phyloP scores from a whole-genome alignment of 1,140 invertebrate genomes.

The Drosophila carrolli region DNA sequence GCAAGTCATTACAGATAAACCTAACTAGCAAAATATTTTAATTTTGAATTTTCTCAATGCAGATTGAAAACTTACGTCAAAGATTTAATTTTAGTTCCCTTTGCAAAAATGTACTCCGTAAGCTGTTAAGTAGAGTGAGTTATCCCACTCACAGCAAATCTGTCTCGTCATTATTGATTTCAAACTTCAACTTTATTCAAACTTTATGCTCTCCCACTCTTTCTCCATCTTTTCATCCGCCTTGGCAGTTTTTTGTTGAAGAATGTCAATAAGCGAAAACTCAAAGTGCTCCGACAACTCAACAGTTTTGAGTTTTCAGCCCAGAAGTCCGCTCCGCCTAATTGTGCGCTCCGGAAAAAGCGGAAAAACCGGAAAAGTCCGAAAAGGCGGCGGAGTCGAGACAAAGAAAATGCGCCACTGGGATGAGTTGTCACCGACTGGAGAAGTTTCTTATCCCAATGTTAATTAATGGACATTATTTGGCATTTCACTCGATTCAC shows the following conservation, averaged over 20 bases:
- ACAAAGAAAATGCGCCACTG: conserved; percentile 10
- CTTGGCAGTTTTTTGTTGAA: conserved; percentile 16
- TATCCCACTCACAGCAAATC: not conserved
- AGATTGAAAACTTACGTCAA: not conserved
- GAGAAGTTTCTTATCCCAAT: conserved; percentile 51
- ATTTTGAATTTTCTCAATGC: not conserved
- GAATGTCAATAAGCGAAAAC: conserved; percentile 39
- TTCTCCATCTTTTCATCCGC: not conserved
- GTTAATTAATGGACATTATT: conserved; percentile 72
- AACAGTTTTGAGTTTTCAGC: conserved; percentile 38
- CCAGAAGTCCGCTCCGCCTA: conserved; percentile 29
- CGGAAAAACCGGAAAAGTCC: conserved; percentile 6
- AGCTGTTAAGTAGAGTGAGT: not conserved
- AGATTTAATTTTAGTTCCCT: not conserved
- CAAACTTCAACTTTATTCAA: conserved; percentile 21
- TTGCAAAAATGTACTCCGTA: not conserved
- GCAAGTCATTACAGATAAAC: too few species aligned
- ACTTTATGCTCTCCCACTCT: conserved; percentile 14
- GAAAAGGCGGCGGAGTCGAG: not conserved
- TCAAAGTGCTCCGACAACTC: conserved; percentile 36
- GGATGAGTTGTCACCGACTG: not conserved
- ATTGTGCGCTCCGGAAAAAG: conserved; percentile 18
- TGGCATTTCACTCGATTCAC: conserved; percentile 38
- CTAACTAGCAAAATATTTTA: not conserved
- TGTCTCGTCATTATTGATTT: conserved; percentile 42